Evolutionary conservation across 1,140 invertebrate genomes (phyloP), one percentile per base, ranked within the genome.

Genomic region (Drosophila lacteicornis): DNA sequence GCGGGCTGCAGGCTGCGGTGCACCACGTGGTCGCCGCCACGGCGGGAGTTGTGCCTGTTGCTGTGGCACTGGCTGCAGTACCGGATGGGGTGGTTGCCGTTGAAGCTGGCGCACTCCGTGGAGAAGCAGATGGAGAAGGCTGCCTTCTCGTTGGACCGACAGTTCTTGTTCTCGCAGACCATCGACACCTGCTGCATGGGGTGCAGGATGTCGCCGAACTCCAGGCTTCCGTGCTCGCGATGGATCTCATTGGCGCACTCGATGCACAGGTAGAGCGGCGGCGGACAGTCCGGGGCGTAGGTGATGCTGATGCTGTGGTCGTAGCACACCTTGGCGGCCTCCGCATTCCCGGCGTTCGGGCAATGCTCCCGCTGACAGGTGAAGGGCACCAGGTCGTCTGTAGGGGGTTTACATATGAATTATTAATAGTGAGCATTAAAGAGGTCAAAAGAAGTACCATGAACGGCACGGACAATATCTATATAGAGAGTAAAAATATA

Each of bases 111-210:
- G 93, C 99, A 99, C 93, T 99, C 98, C 45, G 96, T 96, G 12
- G 98, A 98, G 93, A 99, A 99, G 92, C 99, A 99, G 33, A 99
- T 98, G 17, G 97, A 98, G 57, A 98, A 96, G 2, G 98, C 98
- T n/a, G 97, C 96, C 93, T 99, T 99, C 70, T 99, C 97, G 11
- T 95, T 95, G 1, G 97, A 97, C 60, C 97, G 95, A 93, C 99
- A 99, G 91, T 98, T 99, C 97, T 99, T 99, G 93, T 99, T 99
- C 93, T 99, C 99, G 93, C 99, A 99, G 56, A 97, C 95, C 94
- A 97, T 97, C 2, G 98, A 97, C 13, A 98, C 97, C 94, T 98
- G 97, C 91, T 98, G 97, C 95, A 98, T 98, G 1, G 98, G 98
- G 93, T 98, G 97, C 53, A 99, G 94, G 79, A 99, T 97, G 92